These are phyloP conservation scores for Apolygus lucorum DNA, from an alignment of 1,140 invertebrate species.

Conservation along the genomic window DNA sequence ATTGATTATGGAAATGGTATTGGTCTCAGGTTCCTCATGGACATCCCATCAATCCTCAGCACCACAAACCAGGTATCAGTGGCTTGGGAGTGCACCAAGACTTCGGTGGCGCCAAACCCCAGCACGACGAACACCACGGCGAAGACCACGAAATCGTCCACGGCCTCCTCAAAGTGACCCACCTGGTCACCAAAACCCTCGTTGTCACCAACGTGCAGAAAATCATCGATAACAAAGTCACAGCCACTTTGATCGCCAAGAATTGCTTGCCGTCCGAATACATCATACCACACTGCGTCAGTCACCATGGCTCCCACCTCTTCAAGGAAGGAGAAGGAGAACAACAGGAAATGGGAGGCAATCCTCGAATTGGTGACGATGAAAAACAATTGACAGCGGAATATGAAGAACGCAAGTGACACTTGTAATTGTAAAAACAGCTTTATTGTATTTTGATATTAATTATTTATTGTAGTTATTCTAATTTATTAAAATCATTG, in stretches of 20 bases:
- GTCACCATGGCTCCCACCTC: background rate
- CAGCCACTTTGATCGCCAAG: constrained; percentile 35
- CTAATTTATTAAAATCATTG: too few relatives aligned
- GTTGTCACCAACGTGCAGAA: constrained; percentile 37
- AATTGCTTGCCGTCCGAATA: constrained; percentile 36
- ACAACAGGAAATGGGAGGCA: background rate
- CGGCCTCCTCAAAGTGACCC: background rate
- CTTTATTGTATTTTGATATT: too few relatives aligned
- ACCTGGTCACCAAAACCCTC: constrained; percentile 32
- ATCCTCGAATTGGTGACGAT: background rate
- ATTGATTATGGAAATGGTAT: too few relatives aligned
- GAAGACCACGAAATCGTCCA: constrained; percentile 5
- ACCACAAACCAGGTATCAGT: background rate
- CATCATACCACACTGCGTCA: constrained; percentile 32
- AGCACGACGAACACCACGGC: background rate
- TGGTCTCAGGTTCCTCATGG: background rate
- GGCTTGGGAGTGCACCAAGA: constrained; percentile 3
- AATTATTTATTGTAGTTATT: too few relatives aligned
- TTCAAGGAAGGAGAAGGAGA: background rate
- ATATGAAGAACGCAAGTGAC: too few relatives aligned
- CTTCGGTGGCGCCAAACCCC: too few relatives aligned
- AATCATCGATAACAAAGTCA: constrained; percentile 34
- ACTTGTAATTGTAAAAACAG: too few relatives aligned
- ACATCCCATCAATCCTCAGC: background rate
- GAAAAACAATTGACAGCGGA: too few relatives aligned